Base-by-base conservation (phyloP, 2,113 vertebrate genomes). In the Pituophis catenifer region DNA sequence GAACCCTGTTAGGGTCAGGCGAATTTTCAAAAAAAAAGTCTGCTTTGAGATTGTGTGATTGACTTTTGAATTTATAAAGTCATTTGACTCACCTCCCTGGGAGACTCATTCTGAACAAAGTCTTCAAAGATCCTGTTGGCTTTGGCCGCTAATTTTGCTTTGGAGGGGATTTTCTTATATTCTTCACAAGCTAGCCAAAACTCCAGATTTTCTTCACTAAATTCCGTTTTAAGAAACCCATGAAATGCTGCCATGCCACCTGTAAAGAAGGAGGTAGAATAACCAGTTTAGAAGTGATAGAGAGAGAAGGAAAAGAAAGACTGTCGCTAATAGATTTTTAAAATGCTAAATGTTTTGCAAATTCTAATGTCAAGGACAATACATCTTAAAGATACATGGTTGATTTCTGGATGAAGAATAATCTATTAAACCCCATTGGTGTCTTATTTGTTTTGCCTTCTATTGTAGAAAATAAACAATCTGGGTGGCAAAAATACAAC, bases 151-250 rank as follows among this genome's bases (percentile, higher is more conserved):
- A 99, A 97, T 94, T 99, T 99, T 93, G 97, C 93, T 65, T 97
- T 92, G 0, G 98, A 98, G 23, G 98, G 98, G 58, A 97, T 98
- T 96, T 95, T 98, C 96, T 98, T 99, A 97, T 98, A 99, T 85
- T 99, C 99, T 94, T 99, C 99, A 0, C 99, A 99, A 2, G 99
- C 99, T 93, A 99, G 97, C 98, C 99, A 99, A 97, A 99, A 99
- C 24, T 99, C 99, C 0, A 99, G 98, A 97, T 99, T 99, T 97
- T 99, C 99, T 96, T 99, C 98, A 0, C 99, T 99, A 96, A 99
- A 99, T 95, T 99, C 99, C 0, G 98, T 99, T 93, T 99, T 98
- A 86, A 99, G 97, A 95, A 99, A 99, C 55, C 98, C 97, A 3
- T 98, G 98, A 97, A 99, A 99, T 65, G 98, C 98, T 0, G 97